These are phyloP conservation scores for Oryzias curvinotus DNA, from an alignment of 2,113 vertebrate genomes.

Conservation along the genomic window DNA sequence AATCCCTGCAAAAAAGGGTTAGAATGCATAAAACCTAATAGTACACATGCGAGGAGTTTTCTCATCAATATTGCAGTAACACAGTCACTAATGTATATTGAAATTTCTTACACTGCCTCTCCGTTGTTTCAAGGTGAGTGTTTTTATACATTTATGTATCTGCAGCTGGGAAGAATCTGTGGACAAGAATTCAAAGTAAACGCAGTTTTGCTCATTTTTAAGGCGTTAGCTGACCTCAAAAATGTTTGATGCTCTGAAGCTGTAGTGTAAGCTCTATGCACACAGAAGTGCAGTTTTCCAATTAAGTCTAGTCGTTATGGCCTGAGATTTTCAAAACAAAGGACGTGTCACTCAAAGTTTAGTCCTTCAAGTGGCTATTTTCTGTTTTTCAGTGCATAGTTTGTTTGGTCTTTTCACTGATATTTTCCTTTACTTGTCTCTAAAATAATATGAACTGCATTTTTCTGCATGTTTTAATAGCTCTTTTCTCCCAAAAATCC, in stretches of 20 bases:
- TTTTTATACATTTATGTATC: conserved; percentile 32
- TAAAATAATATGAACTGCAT: background rate
- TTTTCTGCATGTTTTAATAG: too few relatives aligned
- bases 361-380: background rate
- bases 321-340: background rate
- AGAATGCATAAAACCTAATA: conserved; percentile 4
- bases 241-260: too few relatives aligned
- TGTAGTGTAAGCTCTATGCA: too few relatives aligned
- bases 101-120: conserved; percentile 73
- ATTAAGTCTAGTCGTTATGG: conserved; percentile 32
- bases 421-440: background rate
- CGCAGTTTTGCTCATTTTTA: too few relatives aligned
- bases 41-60: conserved; percentile 46
- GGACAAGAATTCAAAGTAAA: background rate
- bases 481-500: too few relatives aligned
- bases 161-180: conserved; percentile 23
- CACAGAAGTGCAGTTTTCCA: background rate
- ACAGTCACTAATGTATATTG: conserved; percentile 67
- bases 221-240: too few relatives aligned
- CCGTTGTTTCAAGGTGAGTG: conserved; percentile 77
- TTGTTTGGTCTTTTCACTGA: background rate
- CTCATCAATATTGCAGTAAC: conserved; percentile 37
- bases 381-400: background rate
- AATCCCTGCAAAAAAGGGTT: conserved; percentile 4
- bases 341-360: background rate